phyloP scores from a whole-genome alignment of 92 coral and sea anemone genomes.

The Parazoanthus darwini region DNA sequence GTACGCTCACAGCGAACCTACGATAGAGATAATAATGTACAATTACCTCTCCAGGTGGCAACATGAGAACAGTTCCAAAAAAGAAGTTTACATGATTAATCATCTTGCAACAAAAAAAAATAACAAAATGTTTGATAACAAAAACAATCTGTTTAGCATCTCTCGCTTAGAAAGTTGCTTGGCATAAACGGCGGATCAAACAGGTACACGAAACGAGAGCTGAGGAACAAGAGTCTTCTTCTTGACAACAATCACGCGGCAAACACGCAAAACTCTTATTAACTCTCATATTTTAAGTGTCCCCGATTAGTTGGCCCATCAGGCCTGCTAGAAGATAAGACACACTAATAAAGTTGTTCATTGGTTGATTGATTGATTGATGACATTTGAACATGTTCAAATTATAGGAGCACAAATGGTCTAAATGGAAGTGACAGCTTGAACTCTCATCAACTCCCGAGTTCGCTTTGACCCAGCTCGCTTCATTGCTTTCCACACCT shows the following conservation, averaged over 20 bases:
- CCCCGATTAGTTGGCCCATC: too few relatives aligned
- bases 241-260: not conserved
- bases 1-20: constrained; percentile 86
- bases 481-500: constrained; percentile 51
- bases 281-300: not conserved
- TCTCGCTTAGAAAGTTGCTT: not conserved
- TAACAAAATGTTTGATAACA: too few relatives aligned
- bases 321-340: too few relatives aligned
- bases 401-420: not conserved
- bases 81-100: too few relatives aligned
- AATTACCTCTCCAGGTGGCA: too few relatives aligned
- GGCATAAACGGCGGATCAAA: not conserved
- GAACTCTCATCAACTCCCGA: not conserved
- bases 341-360: too few relatives aligned
- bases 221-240: not conserved
- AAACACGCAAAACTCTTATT: not conserved
- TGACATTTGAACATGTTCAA: too few relatives aligned
- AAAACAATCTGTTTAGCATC: not conserved
- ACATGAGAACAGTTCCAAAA: too few relatives aligned
- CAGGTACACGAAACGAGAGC: not conserved
- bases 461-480: not conserved
- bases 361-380: too few relatives aligned
- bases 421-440: not conserved
- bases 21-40: too few relatives aligned
- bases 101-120: too few relatives aligned